These are phyloP conservation scores for Priocnemis perturbator DNA, from an alignment of 2,888 invertebrate genomes.

Conservation along the genomic window DNA sequence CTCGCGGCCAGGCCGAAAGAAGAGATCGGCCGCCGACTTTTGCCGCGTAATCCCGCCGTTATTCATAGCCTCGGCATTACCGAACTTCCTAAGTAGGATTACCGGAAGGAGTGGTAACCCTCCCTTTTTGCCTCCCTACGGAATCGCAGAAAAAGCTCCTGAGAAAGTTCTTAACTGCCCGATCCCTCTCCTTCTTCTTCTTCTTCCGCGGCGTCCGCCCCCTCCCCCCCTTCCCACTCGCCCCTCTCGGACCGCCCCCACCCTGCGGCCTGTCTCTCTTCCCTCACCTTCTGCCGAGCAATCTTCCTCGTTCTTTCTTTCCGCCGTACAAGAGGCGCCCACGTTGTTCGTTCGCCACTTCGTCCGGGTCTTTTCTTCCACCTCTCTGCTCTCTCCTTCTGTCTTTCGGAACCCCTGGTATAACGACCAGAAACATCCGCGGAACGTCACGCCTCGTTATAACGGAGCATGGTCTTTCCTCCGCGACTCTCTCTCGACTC, in stretches of 20 bases:
- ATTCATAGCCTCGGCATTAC: slow-evolving; percentile 65
- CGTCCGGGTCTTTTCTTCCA: background rate
- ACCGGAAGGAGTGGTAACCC: slow-evolving; percentile 50
- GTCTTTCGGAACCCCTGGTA: too few species aligned
- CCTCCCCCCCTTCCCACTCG: slow-evolving; percentile 1
- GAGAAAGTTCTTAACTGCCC: slow-evolving; percentile 45
- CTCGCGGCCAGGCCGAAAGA: slow-evolving; percentile 17
- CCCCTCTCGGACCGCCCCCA: background rate
- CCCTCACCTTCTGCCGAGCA: background rate
- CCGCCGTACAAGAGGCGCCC: background rate
- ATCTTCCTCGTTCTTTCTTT: background rate
- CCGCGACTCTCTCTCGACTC: too few species aligned
- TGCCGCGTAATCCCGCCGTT: slow-evolving; percentile 61
- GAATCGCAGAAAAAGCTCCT: slow-evolving; percentile 43
- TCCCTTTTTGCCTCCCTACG: slow-evolving; percentile 1
- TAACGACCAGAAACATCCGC: too few species aligned
- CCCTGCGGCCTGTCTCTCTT: background rate
- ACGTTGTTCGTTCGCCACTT: background rate
- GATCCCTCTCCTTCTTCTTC: slow-evolving; percentile 21
- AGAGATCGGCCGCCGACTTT: slow-evolving; percentile 47
- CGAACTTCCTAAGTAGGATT: slow-evolving; percentile 66
- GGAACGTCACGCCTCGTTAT: too few species aligned
- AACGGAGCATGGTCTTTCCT: too few species aligned
- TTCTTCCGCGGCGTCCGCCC: slow-evolving; percentile 11
- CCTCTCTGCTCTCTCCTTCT: background rate